Conservation (phyloP, 2,113 vertebrate genomes). For the Gasterosteus aculeatus region DNA sequence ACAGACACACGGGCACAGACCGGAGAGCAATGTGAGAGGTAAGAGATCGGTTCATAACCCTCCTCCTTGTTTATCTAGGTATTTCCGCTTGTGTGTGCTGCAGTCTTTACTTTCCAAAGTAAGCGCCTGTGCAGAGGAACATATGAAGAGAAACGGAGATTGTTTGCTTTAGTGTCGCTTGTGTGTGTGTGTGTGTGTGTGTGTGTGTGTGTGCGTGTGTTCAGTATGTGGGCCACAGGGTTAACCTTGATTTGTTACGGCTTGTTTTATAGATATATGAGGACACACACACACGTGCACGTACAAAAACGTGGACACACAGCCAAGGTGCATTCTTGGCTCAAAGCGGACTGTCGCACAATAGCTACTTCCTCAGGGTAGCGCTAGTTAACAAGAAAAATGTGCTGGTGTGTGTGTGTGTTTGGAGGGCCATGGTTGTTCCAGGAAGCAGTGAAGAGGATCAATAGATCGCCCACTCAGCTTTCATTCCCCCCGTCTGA, state of each 20-base stretch:
- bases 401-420: conserved; percentile 49
- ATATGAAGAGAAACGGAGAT: conserved; percentile 45
- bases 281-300: conserved; percentile 29
- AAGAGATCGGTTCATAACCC: conserved; percentile 71
- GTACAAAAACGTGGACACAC: conserved; percentile 35
- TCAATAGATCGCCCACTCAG: conserved; percentile 80
- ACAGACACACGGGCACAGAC: conserved; percentile 59
- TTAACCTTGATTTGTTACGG: conserved; percentile 67
- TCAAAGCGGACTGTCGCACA: conserved; percentile 67
- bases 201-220: not conserved
- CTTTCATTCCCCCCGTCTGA: conserved; percentile 75
- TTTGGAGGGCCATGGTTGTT: conserved; percentile 66
- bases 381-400: conserved; percentile 66
- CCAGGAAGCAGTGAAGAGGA: conserved; percentile 76
- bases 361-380: conserved; percentile 73
- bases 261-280: conserved; percentile 58
- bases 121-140: conserved; percentile 40
- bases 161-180: conserved; percentile 53
- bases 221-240: conserved; percentile 51
- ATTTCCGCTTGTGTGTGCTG: conserved; percentile 68
- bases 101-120: conserved; percentile 72
- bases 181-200: conserved; percentile 19
- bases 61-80: conserved; percentile 68
- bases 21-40: conserved; percentile 83
- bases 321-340: conserved; percentile 65